Conservation (phyloP, 2,113 vertebrate species). For the Excalfactoria chinensis region DNA sequence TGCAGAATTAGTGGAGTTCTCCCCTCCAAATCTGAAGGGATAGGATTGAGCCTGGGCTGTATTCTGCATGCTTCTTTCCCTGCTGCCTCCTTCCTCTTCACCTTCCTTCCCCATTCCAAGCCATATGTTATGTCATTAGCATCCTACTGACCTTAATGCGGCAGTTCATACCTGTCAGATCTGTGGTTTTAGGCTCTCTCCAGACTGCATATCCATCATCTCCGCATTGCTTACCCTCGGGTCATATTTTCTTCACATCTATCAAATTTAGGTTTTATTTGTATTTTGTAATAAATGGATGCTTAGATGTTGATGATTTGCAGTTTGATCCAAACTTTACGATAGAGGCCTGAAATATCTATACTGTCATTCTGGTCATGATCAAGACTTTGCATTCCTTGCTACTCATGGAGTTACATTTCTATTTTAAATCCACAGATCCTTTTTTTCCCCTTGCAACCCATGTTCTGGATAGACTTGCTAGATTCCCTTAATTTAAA, state of each 20-base stretch:
- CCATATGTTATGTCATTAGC: not conserved
- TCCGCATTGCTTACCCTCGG: not conserved
- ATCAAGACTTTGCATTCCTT: not conserved
- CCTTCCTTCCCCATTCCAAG: not conserved
- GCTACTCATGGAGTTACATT: not conserved
- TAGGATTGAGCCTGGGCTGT: not conserved
- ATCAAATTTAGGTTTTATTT: conserved; percentile 49
- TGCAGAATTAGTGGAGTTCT: not conserved
- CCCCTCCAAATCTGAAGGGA: not conserved
- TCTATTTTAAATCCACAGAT: conserved; percentile 11
- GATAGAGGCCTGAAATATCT: not conserved
- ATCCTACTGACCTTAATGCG: not conserved
- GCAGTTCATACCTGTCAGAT: conserved; percentile 47
- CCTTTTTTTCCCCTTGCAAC: not conserved
- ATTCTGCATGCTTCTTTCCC: accelerated
- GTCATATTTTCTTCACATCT: conserved; percentile 47
- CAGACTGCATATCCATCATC: conserved; percentile 43
- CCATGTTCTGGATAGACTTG: not conserved
- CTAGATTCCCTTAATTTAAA: not conserved
- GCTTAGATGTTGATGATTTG: not conserved
- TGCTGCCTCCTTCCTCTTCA: not conserved
- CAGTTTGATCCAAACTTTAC: not conserved
- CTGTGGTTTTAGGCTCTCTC: not conserved
- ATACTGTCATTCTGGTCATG: not conserved
- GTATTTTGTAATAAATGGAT: conserved; percentile 38